Base-by-base conservation (phyloP, 2,113 vertebrate species). In the Athene noctua region DNA sequence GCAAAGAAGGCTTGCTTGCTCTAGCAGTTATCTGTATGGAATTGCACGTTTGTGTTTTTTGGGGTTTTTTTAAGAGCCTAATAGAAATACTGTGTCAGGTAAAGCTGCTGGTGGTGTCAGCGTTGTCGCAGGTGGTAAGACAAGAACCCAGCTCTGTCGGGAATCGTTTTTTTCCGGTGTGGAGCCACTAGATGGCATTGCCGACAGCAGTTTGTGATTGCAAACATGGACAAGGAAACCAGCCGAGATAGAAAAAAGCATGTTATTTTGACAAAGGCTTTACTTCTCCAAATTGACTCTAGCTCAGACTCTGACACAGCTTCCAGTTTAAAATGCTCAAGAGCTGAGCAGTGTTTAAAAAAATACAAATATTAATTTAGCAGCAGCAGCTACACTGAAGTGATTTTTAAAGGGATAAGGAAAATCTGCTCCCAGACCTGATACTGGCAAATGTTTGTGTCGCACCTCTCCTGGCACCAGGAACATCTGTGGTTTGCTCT, bases 101-200 rank as follows among this genome's bases (percentile, higher is more conserved):
- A n/a, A 81, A 94, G 81, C 36, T 86, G 22, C 13, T 78, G 26
- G 13, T 57, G 34, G n/a, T 49, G 81, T 38, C n/a, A 22, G 21
- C 15, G 0, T 55, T 63, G 36, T 59, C 59, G 32, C 30, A 63
- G 63, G 26, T 85, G 4, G 1, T 7, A 5, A 12, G 21, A 6
- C 47, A 13, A 13, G 61, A 89, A 9, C n/a, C 9, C 14, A 2
- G 2, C 52, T 54, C 9, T 44, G 36, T 6, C n/a, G 36, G 61
- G 40, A 42, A 9, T 47, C 13, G 1, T 34, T 52, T 78, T 79
- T 38, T 96, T 44, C 52, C 36, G 16, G 15, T 73, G 29, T 91
- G 0, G 14, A 42, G 34, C 97, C 98, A 92, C 97, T 96, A 98
- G 98, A 72, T 97, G 98, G 98, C 93, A 66, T 23, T 86, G 94